Conservation (phyloP, 2,797 vertebrate genomes). For the Bradypodion ventrale region DNA sequence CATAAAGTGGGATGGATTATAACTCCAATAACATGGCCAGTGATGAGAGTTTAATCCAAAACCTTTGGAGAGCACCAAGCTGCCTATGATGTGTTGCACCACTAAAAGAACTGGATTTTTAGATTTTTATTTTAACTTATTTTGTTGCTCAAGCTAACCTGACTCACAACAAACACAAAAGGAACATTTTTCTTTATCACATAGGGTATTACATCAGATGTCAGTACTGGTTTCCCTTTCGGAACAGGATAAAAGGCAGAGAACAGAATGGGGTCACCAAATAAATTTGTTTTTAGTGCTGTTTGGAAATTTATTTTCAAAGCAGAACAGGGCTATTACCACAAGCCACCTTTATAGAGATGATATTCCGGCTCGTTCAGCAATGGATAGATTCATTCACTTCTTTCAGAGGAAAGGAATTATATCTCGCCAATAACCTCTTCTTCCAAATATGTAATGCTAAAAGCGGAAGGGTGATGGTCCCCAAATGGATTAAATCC, state of each 20-base stretch:
- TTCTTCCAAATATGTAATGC: slow-evolving; percentile 54
- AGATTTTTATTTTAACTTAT: too few species aligned
- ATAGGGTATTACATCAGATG: slow-evolving; percentile 44
- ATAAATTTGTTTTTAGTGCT: slow-evolving; percentile 52
- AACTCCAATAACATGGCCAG: not conserved
- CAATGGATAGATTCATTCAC: not conserved
- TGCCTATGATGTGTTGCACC: too few species aligned
- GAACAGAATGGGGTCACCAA: slow-evolving; percentile 64
- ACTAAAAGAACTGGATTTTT: not conserved
- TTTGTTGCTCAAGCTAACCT: not conserved
- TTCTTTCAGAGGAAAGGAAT: not conserved
- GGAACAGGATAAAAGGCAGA: slow-evolving; percentile 56
- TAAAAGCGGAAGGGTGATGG: too few species aligned
- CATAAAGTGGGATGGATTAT: not conserved
- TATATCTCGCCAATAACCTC: slow-evolving; percentile 17
- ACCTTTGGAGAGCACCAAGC: not conserved
- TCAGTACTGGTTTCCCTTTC: slow-evolving; percentile 56
- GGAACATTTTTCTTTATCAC: slow-evolving; percentile 46
- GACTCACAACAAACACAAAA: slow-evolving; percentile 44
- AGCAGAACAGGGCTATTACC: slow-evolving; percentile 36
- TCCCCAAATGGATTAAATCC: too few species aligned
- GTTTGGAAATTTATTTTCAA: slow-evolving; percentile 42
- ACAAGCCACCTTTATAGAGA: slow-evolving; percentile 15
- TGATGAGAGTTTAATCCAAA: not conserved
- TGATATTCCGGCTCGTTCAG: slow-evolving; percentile 1